These are phyloP conservation scores for Perognathus longimembris DNA, from an alignment of 2,113 vertebrate genomes.

Conservation along the genomic window DNA sequence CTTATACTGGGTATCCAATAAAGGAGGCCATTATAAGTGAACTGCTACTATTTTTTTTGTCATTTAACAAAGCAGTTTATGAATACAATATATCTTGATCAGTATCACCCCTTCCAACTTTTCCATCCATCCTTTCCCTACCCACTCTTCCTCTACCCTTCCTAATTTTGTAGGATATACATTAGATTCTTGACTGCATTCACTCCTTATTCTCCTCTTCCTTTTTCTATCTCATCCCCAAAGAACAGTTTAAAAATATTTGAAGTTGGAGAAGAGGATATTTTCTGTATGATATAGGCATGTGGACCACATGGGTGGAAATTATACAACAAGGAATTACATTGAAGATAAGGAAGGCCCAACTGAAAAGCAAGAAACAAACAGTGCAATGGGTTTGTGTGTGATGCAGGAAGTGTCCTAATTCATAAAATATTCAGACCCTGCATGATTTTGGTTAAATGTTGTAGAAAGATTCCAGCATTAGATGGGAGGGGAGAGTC, in stretches of 20 bases:
- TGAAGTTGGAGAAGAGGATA: background rate
- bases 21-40: background rate
- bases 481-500: background rate
- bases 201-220: too few relatives aligned
- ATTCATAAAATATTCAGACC: constrained; percentile 1
- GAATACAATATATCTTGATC: too few relatives aligned
- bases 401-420: background rate
- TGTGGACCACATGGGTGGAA: background rate
- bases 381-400: background rate
- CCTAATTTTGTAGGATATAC: too few relatives aligned
- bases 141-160: too few relatives aligned
- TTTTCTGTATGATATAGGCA: background rate
- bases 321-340: background rate
- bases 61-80: too few relatives aligned
- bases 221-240: background rate
- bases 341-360: background rate
- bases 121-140: too few relatives aligned
- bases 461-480: background rate
- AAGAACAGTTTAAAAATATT: background rate
- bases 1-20: background rate
- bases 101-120: too few relatives aligned
- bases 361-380: background rate
- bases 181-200: too few relatives aligned
- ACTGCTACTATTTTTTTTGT: constrained; percentile 14
- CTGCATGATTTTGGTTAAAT: background rate